phyloP scores from a whole-genome alignment of 2,113 vertebrate genomes.

The Pelmatolapia mariae region DNA sequence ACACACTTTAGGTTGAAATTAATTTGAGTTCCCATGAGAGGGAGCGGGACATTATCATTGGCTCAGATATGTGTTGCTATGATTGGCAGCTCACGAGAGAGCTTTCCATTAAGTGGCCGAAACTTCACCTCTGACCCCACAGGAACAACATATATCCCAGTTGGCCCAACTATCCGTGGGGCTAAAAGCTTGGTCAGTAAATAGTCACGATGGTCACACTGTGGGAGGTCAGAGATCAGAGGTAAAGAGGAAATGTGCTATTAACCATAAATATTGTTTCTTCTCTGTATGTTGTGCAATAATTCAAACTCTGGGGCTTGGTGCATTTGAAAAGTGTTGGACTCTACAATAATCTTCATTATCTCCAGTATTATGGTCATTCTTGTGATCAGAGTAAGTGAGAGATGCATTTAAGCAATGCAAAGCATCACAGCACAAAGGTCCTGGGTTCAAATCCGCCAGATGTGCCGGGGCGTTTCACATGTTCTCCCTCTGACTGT shows the following conservation, averaged over 20 bases:
- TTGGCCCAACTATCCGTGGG: not conserved
- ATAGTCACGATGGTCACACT: not conserved
- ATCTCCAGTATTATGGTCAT: not conserved
- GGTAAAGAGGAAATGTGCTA: slow-evolving; percentile 29
- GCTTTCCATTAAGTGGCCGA: slow-evolving; percentile 24
- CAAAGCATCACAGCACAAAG: not conserved
- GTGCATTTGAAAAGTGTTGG: not conserved
- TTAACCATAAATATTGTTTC: not conserved
- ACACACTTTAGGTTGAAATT: slow-evolving; percentile 10
- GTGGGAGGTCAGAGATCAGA: not conserved
- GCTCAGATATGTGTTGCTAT: not conserved
- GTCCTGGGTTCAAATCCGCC: not conserved
- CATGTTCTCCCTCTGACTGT: not conserved
- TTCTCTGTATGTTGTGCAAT: not conserved
- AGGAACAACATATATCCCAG: slow-evolving; percentile 24
- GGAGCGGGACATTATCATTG: not conserved
- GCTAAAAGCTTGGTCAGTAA: not conserved
- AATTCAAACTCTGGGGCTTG: not conserved
- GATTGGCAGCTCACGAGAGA: slow-evolving; percentile 26
- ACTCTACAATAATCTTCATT: not conserved
- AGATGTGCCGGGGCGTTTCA: not conserved
- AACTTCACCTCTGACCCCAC: slow-evolving; percentile 33
- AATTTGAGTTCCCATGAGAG: slow-evolving; percentile 1
- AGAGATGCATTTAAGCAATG: not conserved
- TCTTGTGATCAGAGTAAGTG: not conserved